Conservation (phyloP, 1,140 invertebrate genomes). For the Drosophila orena region DNA sequence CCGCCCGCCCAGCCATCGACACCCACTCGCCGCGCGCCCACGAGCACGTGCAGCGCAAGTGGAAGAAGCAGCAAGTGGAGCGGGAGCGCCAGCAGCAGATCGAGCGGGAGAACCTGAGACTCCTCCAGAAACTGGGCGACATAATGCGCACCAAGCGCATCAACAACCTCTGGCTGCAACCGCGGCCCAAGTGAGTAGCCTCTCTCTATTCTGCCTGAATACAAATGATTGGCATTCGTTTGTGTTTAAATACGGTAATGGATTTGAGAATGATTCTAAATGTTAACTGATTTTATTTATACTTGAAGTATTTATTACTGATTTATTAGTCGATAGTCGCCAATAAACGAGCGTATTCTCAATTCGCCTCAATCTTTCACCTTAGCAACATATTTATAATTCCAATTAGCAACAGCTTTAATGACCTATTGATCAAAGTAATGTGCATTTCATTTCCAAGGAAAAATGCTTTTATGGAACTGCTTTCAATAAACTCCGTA, state of each 20-base stretch:
- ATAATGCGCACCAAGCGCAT: conserved; percentile 86
- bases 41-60: conserved; percentile 86
- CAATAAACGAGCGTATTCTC: not conserved
- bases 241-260: too few relatives aligned
- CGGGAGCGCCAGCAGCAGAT: conserved; percentile 86
- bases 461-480: too few relatives aligned
- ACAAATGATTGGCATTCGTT: too few relatives aligned
- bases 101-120: conserved; percentile 86
- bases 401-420: not conserved
- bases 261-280: not conserved
- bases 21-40: conserved; percentile 85
- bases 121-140: conserved; percentile 86
- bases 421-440: not conserved
- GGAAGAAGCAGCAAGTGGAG: conserved; percentile 87
- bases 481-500: too few relatives aligned
- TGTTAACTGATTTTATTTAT: not conserved
- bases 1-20: conserved; percentile 86
- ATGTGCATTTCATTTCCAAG: not conserved
- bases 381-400: not conserved
- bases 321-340: not conserved
- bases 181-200: conserved; percentile 85
- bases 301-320: not conserved
- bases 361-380: not conserved
- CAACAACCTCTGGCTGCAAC: conserved; percentile 86
- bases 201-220: not conserved